Percentiles rank a stretch among this genome's conserved stretches.
Conservation (phyloP, 2,113 vertebrate species). For the Eptesicus fuscus region DNA sequence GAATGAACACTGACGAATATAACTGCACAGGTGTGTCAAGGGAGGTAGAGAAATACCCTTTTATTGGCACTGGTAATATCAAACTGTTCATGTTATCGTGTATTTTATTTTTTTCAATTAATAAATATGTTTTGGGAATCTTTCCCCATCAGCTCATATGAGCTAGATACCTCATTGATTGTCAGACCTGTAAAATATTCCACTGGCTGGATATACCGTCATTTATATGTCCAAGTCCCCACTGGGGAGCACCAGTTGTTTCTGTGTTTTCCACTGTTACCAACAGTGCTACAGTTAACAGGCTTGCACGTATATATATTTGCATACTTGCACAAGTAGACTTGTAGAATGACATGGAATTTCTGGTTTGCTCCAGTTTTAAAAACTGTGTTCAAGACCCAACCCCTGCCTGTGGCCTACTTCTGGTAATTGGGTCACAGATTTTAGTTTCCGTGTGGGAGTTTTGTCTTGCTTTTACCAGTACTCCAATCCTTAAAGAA, state of each 20-base stretch:
- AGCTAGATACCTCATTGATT: not conserved
- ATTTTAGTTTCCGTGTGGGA: slow-evolving; percentile 19
- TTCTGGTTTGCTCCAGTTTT: slow-evolving; percentile 42
- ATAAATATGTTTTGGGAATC: not conserved
- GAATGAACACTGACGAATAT: not conserved
- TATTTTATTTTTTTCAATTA: not conserved
- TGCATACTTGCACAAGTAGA: not conserved
- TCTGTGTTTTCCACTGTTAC: not conserved
- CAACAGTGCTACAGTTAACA: not conserved
- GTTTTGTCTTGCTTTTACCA: not conserved
- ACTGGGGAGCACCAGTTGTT: not conserved
- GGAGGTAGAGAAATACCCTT: not conserved
- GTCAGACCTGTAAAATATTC: not conserved
- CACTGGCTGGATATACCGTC: not conserved
- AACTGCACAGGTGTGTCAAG: not conserved
- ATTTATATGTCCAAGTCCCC: not conserved
- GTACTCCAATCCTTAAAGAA: not conserved
- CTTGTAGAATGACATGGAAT: not conserved
- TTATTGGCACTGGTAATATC: not conserved
- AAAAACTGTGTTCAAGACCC: not conserved
- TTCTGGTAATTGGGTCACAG: slow-evolving; percentile 44
- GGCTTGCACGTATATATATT: not conserved
- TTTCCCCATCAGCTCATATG: not conserved
- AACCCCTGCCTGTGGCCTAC: slow-evolving; percentile 17
- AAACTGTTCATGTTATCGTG: not conserved